Conservation (phyloP, 2,113 vertebrate genomes). For the Ahaetulla prasina region DNA sequence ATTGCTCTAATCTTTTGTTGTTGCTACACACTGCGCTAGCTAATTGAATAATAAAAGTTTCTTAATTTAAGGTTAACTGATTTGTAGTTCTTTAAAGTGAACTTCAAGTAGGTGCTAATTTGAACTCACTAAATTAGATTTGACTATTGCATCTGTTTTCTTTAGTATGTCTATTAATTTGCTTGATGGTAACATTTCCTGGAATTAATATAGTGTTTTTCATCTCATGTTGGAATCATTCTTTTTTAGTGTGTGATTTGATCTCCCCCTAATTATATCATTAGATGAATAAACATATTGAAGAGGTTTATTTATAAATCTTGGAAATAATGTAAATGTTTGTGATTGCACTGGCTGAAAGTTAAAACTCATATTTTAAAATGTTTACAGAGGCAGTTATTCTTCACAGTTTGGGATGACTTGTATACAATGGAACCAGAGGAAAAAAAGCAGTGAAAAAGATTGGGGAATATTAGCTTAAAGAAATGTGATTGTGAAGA, state of each 20-base stretch:
- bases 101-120: conserved; percentile 25
- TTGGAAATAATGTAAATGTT: neutral
- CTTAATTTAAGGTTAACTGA: conserved; percentile 31
- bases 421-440: neutral
- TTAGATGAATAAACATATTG: neutral
- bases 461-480: neutral
- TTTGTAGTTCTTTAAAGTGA: conserved; percentile 26
- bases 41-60: conserved; percentile 37
- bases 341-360: neutral
- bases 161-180: conserved; percentile 34
- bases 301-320: neutral
- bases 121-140: conserved; percentile 30
- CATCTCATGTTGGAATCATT: neutral
- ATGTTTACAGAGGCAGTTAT: neutral
- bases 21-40: neutral
- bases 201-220: neutral
- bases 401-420: neutral
- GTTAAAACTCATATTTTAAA: neutral
- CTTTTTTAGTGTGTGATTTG: neutral
- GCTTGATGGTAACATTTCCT: conserved; percentile 12
- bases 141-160: conserved; percentile 31
- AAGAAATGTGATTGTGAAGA: neutral
- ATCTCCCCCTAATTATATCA: neutral
- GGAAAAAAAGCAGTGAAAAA: neutral
- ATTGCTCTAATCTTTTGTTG: conserved; percentile 4